A percentile compares a stretch with the other conserved stretches of the same genome.
phyloP scores from a whole-genome alignment of 2,113 vertebrate species.

The Oreotrochilus melanogaster region DNA sequence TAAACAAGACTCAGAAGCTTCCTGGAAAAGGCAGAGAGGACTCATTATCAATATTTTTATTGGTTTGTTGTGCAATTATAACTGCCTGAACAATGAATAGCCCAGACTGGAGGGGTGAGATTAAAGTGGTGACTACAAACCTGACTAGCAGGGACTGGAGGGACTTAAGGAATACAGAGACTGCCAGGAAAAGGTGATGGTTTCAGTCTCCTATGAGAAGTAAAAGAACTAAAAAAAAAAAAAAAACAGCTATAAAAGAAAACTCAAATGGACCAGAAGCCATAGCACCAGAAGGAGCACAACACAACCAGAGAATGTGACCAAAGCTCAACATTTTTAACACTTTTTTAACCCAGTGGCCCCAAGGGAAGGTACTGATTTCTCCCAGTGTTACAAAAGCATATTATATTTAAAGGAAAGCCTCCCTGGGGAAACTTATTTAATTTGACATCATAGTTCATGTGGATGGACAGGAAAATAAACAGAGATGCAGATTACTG shows the following conservation, averaged over 20 bases:
- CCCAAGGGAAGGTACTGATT: constrained; percentile 36
- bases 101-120: background rate
- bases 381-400: constrained; percentile 58
- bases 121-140: background rate
- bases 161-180: background rate
- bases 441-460: constrained; percentile 16
- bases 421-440: constrained; percentile 52
- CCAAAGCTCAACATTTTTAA: background rate
- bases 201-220: background rate
- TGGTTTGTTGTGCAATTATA: background rate
- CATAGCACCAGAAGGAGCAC: background rate
- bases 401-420: constrained; percentile 59
- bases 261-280: background rate
- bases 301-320: background rate
- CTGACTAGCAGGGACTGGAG: background rate
- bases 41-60: background rate
- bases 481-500: constrained; percentile 52
- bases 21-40: background rate
- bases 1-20: background rate
- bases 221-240: background rate
- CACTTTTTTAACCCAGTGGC: constrained; percentile 33
- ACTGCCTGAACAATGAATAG: background rate
- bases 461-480: constrained; percentile 44
- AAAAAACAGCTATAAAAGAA: background rate
- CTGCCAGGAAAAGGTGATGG: background rate